These are phyloP conservation scores for Astropecten irregularis DNA, from an alignment of 53 echinoderm and acorn worm species.

Conservation along the genomic window DNA sequence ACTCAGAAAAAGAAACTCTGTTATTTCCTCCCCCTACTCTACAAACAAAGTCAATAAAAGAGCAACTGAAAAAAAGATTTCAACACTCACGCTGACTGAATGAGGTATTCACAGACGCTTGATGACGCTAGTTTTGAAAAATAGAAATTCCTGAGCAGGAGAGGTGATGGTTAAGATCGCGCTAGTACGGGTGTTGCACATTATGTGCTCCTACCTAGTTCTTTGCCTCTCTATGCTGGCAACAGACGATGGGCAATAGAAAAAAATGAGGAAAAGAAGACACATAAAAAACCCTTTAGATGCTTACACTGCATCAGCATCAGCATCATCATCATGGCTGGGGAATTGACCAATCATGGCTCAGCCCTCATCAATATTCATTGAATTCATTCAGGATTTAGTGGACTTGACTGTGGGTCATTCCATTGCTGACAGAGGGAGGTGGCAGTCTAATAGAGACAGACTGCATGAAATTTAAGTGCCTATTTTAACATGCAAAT, in stretches of 20 bases:
- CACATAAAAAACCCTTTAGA: slow-evolving; percentile 22
- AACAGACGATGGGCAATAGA: too few species aligned
- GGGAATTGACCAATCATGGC: slow-evolving; percentile 23
- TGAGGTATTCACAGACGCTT: neutral
- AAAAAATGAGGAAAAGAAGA: neutral
- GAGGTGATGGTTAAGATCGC: neutral
- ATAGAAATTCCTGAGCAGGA: slow-evolving; percentile 4
- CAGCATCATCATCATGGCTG: neutral
- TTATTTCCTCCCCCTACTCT: too few species aligned
- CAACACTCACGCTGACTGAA: slow-evolving; percentile 37
- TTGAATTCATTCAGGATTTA: slow-evolving; percentile 52
- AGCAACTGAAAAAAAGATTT: too few species aligned
- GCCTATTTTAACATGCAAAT: too few species aligned
- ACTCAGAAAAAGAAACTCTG: too few species aligned
- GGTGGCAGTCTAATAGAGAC: too few species aligned
- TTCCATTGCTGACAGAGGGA: slow-evolving; percentile 16
- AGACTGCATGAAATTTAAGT: too few species aligned
- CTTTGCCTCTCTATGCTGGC: too few species aligned
- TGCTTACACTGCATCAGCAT: too few species aligned
- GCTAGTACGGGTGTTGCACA: slow-evolving; percentile 42
- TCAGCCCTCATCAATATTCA: slow-evolving; percentile 42
- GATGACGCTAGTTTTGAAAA: neutral
- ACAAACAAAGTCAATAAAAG: too few species aligned
- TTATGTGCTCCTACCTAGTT: slow-evolving; percentile 2
- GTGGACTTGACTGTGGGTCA: slow-evolving; percentile 13